Evolutionary conservation across 2,797 vertebrate genomes (phyloP).

Genomic region (Ataeniobius toweri): DNA sequence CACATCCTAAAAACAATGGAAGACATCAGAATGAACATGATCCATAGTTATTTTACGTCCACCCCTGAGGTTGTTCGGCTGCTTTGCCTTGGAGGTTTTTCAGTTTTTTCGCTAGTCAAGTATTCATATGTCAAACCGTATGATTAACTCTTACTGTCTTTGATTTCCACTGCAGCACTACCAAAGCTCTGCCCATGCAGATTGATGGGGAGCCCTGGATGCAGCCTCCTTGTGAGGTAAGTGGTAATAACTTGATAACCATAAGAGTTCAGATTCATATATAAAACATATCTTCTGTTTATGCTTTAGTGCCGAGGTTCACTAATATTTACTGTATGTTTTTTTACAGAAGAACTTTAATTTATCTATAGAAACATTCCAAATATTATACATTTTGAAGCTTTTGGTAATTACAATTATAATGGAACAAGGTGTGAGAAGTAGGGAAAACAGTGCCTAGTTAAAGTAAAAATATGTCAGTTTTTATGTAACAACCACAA

Average conservation of each 20-base stretch:
- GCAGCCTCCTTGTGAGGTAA: slow-evolving; percentile 93
- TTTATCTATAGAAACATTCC: too few species aligned
- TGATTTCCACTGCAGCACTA: slow-evolving; percentile 79
- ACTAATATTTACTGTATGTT: not conserved
- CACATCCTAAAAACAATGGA: not conserved
- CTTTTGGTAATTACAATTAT: too few species aligned
- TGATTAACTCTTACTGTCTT: not conserved
- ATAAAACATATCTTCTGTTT: not conserved
- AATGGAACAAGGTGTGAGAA: too few species aligned
- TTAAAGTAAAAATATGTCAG: too few species aligned
- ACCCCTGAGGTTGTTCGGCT: not conserved
- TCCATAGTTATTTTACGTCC: not conserved
- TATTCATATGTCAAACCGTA: not conserved
- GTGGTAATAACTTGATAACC: slow-evolving; percentile 28
- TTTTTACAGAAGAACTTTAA: not conserved
- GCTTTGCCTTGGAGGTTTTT: not conserved
- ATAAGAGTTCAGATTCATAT: not conserved
- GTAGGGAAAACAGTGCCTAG: too few species aligned
- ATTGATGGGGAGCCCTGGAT: slow-evolving; percentile 97
- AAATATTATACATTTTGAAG: too few species aligned
- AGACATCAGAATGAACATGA: not conserved
- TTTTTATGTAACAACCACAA: too few species aligned
- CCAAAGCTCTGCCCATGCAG: slow-evolving; percentile 92
- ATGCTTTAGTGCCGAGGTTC: not conserved
- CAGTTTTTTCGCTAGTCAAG: not conserved